phyloP scores from a whole-genome alignment of 2,888 invertebrate genomes.

The Cheiracanthium punctorium region DNA sequence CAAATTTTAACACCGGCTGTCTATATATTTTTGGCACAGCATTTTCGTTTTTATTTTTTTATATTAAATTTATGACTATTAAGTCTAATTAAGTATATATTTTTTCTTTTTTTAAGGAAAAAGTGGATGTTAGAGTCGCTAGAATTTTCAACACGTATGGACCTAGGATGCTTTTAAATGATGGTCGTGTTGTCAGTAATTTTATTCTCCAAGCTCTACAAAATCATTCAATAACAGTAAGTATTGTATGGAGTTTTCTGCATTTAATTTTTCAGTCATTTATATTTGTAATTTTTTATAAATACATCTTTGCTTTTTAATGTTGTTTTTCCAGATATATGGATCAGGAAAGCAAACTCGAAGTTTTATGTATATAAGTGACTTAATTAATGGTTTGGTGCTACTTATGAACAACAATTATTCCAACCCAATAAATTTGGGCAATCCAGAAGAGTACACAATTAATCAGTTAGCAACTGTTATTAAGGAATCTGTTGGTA shows the following conservation, averaged over 20 bases:
- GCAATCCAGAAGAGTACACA: slow-evolving; percentile 98
- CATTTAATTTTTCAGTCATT: not conserved
- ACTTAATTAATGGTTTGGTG: slow-evolving; percentile 95
- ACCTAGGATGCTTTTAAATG: slow-evolving; percentile 98
- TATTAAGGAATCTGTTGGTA: slow-evolving; percentile 78
- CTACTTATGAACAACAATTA: slow-evolving; percentile 95
- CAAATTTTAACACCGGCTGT: too few relatives aligned
- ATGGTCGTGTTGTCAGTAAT: slow-evolving; percentile 98
- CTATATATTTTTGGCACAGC: too few relatives aligned
- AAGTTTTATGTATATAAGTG: slow-evolving; percentile 98
- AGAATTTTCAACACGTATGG: slow-evolving; percentile 99
- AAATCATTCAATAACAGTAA: slow-evolving; percentile 94
- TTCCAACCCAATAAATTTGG: slow-evolving; percentile 93
- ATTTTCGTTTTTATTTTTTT: too few relatives aligned
- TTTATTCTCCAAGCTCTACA: slow-evolving; percentile 97
- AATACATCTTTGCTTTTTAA: not conserved
- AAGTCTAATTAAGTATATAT: too few relatives aligned
- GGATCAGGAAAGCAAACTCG: slow-evolving; percentile 82
- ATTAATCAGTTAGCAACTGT: slow-evolving; percentile 84
- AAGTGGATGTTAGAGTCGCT: slow-evolving; percentile 94
- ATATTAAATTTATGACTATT: too few relatives aligned
- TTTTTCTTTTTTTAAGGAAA: slow-evolving; percentile 85
- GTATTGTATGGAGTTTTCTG: slow-evolving; percentile 70
- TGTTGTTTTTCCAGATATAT: slow-evolving; percentile 79
- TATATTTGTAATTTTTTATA: not conserved